phyloP scores from a whole-genome alignment of 2,797 vertebrate genomes.

The Lemur catta region DNA sequence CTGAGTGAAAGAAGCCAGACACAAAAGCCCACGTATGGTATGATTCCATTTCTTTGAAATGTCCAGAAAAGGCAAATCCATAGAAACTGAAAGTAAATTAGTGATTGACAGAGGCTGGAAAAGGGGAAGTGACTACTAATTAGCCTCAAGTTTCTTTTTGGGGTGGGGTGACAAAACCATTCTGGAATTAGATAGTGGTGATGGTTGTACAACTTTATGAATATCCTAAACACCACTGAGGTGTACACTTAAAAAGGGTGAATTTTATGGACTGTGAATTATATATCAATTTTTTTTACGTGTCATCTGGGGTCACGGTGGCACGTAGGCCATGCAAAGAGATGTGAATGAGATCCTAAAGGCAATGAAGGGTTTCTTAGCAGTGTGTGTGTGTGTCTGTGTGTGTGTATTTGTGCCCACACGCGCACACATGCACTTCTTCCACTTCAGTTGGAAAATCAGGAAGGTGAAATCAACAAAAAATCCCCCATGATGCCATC shows the following conservation, averaged over 20 bases:
- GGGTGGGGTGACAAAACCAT: not conserved
- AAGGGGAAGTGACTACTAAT: not conserved
- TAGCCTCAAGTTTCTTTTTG: not conserved
- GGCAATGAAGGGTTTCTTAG: not conserved
- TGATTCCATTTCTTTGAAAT: not conserved
- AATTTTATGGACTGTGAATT: not conserved
- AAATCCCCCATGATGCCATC: not conserved
- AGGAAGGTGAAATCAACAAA: not conserved
- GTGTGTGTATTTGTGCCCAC: too few relatives aligned
- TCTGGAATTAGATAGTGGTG: not conserved
- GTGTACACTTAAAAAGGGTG: not conserved
- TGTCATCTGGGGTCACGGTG: not conserved
- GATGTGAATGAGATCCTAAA: not conserved
- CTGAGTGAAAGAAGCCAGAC: not conserved
- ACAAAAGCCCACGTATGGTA: not conserved
- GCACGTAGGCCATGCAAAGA: not conserved
- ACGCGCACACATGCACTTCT: not conserved
- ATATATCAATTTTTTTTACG: not conserved
- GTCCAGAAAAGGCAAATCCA: not conserved
- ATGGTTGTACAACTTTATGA: not conserved
- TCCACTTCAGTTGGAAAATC: not conserved
- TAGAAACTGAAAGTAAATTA: not conserved
- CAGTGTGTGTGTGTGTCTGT: too few relatives aligned
- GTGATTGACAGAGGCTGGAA: not conserved
- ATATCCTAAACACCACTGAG: not conserved